Evolutionary conservation across 2,113 vertebrate genomes (phyloP).

Genomic region (Ancistrus triradiatus): DNA sequence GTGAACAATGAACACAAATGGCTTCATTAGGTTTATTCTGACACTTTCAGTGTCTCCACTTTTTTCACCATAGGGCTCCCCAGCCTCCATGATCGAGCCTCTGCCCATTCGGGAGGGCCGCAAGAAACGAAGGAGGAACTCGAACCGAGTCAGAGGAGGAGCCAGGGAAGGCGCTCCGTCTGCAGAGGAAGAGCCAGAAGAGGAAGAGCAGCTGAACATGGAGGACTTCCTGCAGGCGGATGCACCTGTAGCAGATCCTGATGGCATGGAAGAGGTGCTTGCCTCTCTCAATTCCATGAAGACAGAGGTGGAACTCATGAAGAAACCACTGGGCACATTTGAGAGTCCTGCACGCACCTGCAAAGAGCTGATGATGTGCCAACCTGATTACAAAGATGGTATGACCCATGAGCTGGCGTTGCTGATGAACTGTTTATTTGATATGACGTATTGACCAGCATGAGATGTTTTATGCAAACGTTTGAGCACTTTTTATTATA

Average conservation of each 20-base stretch:
- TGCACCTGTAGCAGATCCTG: slow-evolving; percentile 55
- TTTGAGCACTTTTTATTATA: too few relatives aligned
- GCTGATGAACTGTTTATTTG: too few relatives aligned
- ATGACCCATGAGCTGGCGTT: slow-evolving; percentile 29
- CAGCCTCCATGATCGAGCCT: slow-evolving; percentile 65
- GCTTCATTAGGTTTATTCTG: too few relatives aligned
- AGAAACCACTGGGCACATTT: slow-evolving; percentile 75
- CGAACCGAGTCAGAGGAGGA: slow-evolving; percentile 37
- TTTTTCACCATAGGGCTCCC: slow-evolving; percentile 67
- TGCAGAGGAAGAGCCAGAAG: slow-evolving; percentile 49
- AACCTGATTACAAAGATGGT: slow-evolving; percentile 80
- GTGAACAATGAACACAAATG: too few relatives aligned
- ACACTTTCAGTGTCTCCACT: background rate
- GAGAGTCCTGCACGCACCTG: slow-evolving; percentile 82
- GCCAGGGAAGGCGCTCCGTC: slow-evolving; percentile 40
- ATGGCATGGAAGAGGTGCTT: slow-evolving; percentile 86
- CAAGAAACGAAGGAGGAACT: slow-evolving; percentile 62
- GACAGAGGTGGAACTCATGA: slow-evolving; percentile 78
- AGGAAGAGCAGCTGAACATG: slow-evolving; percentile 38
- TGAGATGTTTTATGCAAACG: too few relatives aligned
- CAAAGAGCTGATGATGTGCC: slow-evolving; percentile 81
- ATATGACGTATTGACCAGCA: too few relatives aligned
- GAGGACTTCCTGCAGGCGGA: slow-evolving; percentile 56
- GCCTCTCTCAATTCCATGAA: slow-evolving; percentile 82
- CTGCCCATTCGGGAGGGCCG: slow-evolving; percentile 64